A percentile compares a stretch with the other conserved stretches of the same genome.
Evolutionary conservation across 2,888 invertebrate genomes (phyloP).

Genomic region (Acheta domesticus): DNA sequence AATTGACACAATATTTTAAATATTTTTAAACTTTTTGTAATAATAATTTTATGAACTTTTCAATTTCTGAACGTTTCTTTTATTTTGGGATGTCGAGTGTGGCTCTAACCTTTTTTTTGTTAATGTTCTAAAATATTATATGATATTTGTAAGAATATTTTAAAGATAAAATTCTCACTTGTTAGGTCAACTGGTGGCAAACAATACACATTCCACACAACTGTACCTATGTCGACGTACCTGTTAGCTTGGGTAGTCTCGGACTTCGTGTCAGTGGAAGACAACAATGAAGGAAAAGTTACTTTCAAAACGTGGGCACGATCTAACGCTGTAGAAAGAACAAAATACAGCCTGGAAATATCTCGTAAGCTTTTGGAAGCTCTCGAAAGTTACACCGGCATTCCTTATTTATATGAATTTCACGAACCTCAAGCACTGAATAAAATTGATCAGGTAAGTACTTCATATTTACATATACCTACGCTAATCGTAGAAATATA

Average conservation of each 20-base stretch:
- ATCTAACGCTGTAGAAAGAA: constrained; percentile 49
- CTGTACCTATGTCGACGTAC: constrained; percentile 53
- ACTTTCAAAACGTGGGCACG: constrained; percentile 48
- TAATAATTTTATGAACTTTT: too few species aligned
- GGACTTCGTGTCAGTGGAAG: constrained; percentile 22
- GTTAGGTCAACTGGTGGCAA: neutral
- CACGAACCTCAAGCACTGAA: neutral
- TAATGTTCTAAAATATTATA: too few species aligned
- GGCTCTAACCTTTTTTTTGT: too few species aligned
- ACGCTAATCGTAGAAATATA: too few species aligned
- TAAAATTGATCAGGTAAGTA: neutral
- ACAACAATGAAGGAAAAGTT: neutral
- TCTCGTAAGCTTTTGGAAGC: constrained; percentile 51
- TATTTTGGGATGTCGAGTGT: too few species aligned
- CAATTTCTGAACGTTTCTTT: too few species aligned
- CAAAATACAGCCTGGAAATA: constrained; percentile 48
- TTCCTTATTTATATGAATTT: constrained; percentile 47
- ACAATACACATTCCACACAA: neutral
- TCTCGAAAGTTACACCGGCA: constrained; percentile 55
- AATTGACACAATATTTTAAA: too few species aligned
- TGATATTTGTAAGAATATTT: too few species aligned
- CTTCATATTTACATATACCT: too few species aligned
- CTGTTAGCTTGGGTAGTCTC: constrained; percentile 32
- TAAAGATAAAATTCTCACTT: too few species aligned
- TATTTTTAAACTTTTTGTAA: too few species aligned